Conservation (phyloP, 2,888 invertebrate species). For the Eilema depressum region DNA sequence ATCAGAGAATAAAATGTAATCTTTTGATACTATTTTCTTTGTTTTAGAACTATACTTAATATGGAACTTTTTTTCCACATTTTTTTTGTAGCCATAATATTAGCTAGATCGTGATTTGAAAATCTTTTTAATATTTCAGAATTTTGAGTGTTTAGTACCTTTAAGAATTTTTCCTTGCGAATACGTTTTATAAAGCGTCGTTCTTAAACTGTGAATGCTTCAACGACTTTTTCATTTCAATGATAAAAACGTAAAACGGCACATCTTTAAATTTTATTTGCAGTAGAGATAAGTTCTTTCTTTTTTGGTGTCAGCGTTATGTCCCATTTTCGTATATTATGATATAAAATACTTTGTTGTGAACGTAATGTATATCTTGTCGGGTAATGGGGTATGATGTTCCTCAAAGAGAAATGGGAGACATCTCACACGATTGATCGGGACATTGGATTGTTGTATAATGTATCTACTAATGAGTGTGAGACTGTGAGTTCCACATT, state of each 20-base stretch:
- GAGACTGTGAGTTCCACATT: too few species aligned
- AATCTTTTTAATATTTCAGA: not conserved
- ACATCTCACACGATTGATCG: too few species aligned
- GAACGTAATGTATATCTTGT: not conserved
- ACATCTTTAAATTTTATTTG: not conserved
- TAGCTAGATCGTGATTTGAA: too few species aligned
- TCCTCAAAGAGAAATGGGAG: not conserved
- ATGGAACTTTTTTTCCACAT: too few species aligned
- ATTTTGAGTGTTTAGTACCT: not conserved
- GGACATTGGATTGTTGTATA: too few species aligned
- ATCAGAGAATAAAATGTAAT: too few species aligned
- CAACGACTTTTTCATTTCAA: not conserved
- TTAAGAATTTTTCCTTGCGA: not conserved
- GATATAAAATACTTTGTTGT: not conserved
- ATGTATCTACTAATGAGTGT: too few species aligned
- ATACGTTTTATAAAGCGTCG: not conserved
- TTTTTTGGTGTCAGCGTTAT: not conserved
- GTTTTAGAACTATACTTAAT: not conserved
- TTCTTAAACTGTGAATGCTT: not conserved
- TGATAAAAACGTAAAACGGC: not conserved
- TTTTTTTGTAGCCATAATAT: not conserved
- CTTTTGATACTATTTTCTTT: too few species aligned
- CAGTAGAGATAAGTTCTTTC: not conserved
- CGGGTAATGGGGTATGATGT: not conserved
- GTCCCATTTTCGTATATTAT: not conserved